phyloP scores from a whole-genome alignment of 2,797 vertebrate genomes.

The Tenualosa ilisha region DNA sequence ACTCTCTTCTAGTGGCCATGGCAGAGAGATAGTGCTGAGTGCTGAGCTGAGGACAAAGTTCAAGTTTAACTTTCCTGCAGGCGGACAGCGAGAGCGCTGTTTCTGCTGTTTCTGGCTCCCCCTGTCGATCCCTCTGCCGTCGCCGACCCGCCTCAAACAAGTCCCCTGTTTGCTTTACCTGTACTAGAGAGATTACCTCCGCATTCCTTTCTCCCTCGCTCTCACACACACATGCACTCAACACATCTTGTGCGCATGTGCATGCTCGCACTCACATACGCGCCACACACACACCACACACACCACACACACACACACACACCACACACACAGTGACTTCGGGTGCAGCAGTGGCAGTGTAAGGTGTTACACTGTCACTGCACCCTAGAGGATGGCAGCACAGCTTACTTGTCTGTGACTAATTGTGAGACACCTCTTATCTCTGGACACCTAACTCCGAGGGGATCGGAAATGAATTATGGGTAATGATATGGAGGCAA shows the following conservation, averaged over 20 bases:
- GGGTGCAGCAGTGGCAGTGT: neutral
- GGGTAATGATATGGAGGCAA: neutral
- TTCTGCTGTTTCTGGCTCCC: neutral
- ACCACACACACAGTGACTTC: neutral
- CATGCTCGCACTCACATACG: neutral
- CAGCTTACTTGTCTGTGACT: neutral
- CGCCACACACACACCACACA: conserved; percentile 16
- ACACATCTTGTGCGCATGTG: no score
- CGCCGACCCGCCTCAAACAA: neutral
- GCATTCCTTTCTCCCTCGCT: conserved; percentile 14
- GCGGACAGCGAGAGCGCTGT: neutral
- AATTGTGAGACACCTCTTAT: neutral
- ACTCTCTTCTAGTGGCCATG: neutral
- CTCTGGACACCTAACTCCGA: neutral
- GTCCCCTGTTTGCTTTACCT: neutral
- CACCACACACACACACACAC: neutral
- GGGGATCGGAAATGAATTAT: neutral
- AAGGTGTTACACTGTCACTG: neutral
- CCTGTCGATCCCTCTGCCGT: neutral
- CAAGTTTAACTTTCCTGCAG: neutral
- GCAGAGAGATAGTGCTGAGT: neutral
- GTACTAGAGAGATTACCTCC: neutral
- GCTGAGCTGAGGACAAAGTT: neutral
- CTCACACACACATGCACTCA: neutral
- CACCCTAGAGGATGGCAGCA: neutral